Base-by-base conservation (phyloP, 2,888 invertebrate species). In the Orchesellides sinensis region DNA sequence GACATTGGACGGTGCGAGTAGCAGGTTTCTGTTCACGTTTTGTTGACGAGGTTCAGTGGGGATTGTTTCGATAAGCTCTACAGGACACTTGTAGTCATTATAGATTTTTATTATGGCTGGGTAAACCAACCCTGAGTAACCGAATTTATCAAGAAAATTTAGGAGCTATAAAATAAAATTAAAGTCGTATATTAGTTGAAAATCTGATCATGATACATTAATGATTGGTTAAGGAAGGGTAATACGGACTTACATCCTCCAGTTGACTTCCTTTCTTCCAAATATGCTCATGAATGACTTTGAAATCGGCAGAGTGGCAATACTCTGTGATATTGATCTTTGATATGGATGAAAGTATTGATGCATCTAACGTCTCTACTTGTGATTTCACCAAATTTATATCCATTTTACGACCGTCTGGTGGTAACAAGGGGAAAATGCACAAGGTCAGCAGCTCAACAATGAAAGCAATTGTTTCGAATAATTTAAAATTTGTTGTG, bases 201-300 rank as follows among this genome's bases (percentile, higher is more conserved):
- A n/a, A n/a, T n/a, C n/a, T n/a, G n/a, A n/a, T n/a, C n/a, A n/a
- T n/a, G n/a, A n/a, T n/a, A n/a, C n/a, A n/a, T n/a, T n/a, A n/a
- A n/a, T n/a, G n/a, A n/a, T n/a, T n/a, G n/a, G n/a, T n/a, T n/a
- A n/a, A n/a, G n/a, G n/a, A n/a, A n/a, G n/a, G n/a, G n/a, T 23
- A 54, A 59, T 29, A 59, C 56, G 6, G 19, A 63, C 21, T 74
- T 21, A 75, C 75, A 25, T 77, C 77, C 47, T 10, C 5, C 4
- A 66, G 19, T 19, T 77, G 66, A n/a, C n/a, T 21, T 17, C 17
- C 59, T 29, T 32, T 17, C 1, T 40, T 1, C 56, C 66, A 66
- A 19, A 75, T 19, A 21, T 52, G 27, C 8, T 75, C 14, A 66
- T 75, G 75, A 29, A 75, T 27, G 0, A 14, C 4, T 29, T 27